Base-by-base conservation (phyloP, 1,140 invertebrate species). In the Pissodes strobi region DNA sequence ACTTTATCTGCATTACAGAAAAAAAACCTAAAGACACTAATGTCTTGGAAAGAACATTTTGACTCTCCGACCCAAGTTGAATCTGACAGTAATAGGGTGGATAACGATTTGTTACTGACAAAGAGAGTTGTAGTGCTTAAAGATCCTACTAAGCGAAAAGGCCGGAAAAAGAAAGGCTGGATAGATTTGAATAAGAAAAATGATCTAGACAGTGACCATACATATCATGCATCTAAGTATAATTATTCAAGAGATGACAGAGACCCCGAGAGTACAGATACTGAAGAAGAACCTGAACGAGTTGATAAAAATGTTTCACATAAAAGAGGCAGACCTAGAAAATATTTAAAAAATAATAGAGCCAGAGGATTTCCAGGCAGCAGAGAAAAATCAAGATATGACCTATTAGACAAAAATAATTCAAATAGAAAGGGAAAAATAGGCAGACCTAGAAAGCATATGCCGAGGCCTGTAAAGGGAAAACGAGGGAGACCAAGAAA, bases 121-220 rank as follows among this genome's bases (percentile, higher is more conserved):
- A 53, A 51, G 21, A 64, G 56, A 46, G 52, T 64, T 22, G 61
- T 64, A 10, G 38, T 62, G 25, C 17, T 62, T 8, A 53, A 53
- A 1, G 41, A 45, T 12, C 17, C 41, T 45, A 9, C 15, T 19
- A 45, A 12, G 19, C 17, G 8, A 18, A 45, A 18, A 45, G 41
- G 41, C 12, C 12, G 41, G 19, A 45, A 21, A 8, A 18, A 9
- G 6, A 45, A 45, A 43, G 15, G 5, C 1, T 34, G n/a, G 13
- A 15, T 17, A 39, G n/a, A 17, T 23, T 38, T 15, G 2, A 1
- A 17, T 49, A 3, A 41, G 21, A 9, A 21, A 61, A 38, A 3
- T 34, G 3, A 4, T 13, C 19, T n/a, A 39, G 37, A 22, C 2
- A 13, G n/a, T n/a, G n/a, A n/a, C n/a, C n/a, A n/a, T n/a, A n/a